These are phyloP conservation scores for Trididemnum miniatum DNA, from an alignment of 23 tunicate species.

Conservation along the genomic window DNA sequence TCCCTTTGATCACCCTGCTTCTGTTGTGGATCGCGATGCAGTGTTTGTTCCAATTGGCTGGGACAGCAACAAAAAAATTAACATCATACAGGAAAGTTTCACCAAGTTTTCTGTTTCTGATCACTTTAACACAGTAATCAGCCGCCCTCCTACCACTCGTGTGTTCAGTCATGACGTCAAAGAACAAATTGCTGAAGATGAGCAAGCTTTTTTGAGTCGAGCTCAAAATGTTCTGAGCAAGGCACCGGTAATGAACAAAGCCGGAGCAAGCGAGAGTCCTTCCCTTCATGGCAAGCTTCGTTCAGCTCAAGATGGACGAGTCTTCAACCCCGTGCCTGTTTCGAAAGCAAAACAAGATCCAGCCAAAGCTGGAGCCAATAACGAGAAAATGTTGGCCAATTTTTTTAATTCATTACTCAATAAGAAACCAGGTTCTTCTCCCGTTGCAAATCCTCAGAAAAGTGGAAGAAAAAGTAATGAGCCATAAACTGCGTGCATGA, in stretches of 20 bases:
- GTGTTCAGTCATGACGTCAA: slow-evolving; percentile 74
- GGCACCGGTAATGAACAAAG: slow-evolving; percentile 27
- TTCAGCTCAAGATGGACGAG: slow-evolving; percentile 18
- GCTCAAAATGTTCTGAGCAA: slow-evolving; percentile 55
- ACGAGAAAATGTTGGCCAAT: slow-evolving; percentile 96
- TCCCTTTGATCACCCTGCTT: slow-evolving; percentile 57
- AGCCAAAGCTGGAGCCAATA: slow-evolving; percentile 58
- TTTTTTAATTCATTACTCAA: slow-evolving; percentile 93
- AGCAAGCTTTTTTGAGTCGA: slow-evolving; percentile 71
- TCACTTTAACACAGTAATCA: slow-evolving; percentile 66
- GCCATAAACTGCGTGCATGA: neutral
- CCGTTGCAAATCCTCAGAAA: slow-evolving; percentile 4
- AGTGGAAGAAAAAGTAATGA: slow-evolving; percentile 3
- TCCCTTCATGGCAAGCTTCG: slow-evolving; percentile 3
- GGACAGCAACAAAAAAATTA: slow-evolving; percentile 92
- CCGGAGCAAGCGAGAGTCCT: slow-evolving; percentile 27
- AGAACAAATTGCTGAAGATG: slow-evolving; percentile 88
- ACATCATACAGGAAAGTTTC: slow-evolving; percentile 66
- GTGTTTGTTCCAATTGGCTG: slow-evolving; percentile 98
- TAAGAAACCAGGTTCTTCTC: slow-evolving; percentile 64
- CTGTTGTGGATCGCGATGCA: slow-evolving; percentile 84
- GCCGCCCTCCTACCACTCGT: slow-evolving; percentile 55
- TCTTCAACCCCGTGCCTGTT: slow-evolving; percentile 29
- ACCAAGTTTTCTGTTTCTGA: slow-evolving; percentile 56
- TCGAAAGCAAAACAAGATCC: slow-evolving; percentile 47